Conservation (phyloP, 1,140 invertebrate genomes). For the Augochlora pura region DNA sequence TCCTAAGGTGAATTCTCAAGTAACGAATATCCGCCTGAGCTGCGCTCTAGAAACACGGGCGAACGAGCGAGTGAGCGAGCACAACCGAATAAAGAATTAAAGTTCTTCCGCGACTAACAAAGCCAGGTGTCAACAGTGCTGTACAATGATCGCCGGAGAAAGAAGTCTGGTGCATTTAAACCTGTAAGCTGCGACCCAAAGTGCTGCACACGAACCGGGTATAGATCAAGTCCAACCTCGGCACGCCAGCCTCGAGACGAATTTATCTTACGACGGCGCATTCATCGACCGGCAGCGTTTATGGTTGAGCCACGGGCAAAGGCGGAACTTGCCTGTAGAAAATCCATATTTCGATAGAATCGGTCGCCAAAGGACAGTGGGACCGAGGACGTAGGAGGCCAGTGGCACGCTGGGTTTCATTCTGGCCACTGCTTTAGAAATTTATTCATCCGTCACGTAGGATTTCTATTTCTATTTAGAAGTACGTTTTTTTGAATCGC, state of each 20-base stretch:
- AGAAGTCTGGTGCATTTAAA: slow-evolving; percentile 25
- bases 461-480: too few species aligned
- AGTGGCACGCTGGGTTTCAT: too few species aligned
- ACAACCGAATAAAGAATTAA: neutral
- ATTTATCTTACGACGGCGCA: neutral
- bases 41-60: too few species aligned
- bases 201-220: neutral
- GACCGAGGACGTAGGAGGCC: neutral
- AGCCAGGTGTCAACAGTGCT: slow-evolving; percentile 1
- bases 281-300: neutral
- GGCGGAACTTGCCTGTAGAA: neutral
- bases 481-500: too few species aligned
- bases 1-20: neutral
- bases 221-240: neutral
- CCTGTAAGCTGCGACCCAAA: slow-evolving; percentile 15
- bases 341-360: neutral
- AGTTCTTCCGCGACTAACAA: neutral
- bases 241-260: neutral
- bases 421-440: too few species aligned
- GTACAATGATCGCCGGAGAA: slow-evolving; percentile 11
- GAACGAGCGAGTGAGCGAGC: neutral
- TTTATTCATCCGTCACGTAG: neutral
- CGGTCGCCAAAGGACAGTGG: neutral
- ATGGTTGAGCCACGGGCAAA: neutral
- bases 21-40: neutral